phyloP scores from a whole-genome alignment of 1,140 invertebrate genomes.

The Asbolus verrucosus region DNA sequence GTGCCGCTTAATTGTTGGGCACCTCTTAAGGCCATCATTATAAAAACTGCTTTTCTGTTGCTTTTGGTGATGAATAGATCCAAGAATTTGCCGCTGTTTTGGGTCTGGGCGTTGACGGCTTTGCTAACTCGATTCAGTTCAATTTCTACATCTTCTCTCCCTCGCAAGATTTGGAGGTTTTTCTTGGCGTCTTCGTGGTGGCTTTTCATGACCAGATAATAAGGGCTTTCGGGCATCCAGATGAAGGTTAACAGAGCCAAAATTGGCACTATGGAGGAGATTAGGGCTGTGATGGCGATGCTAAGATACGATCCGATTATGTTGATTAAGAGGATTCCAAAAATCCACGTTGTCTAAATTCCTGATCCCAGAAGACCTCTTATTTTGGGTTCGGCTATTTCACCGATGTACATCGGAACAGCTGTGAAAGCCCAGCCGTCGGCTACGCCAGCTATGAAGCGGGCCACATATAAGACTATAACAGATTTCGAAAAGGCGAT shows the following conservation, averaged over 20 bases:
- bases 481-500: constrained; percentile 69
- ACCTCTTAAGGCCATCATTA: constrained; percentile 74
- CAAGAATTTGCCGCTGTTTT: constrained; percentile 66
- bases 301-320: constrained; percentile 73
- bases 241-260: constrained; percentile 74
- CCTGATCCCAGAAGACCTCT: constrained; percentile 68
- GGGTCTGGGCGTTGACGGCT: constrained; percentile 65
- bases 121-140: constrained; percentile 73
- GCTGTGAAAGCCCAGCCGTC: constrained; percentile 75
- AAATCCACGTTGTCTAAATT: constrained; percentile 55
- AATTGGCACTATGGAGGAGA: constrained; percentile 71
- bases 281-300: constrained; percentile 69
- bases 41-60: constrained; percentile 74
- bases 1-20: constrained; percentile 83
- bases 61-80: constrained; percentile 70
- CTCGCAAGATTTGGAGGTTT: constrained; percentile 73
- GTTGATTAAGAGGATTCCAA: constrained; percentile 79
- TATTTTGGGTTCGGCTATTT: constrained; percentile 76
- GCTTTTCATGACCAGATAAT: constrained; percentile 74
- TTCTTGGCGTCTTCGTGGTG: constrained; percentile 71
- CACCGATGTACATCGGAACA: constrained; percentile 75
- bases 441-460: constrained; percentile 72
- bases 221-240: constrained; percentile 84
- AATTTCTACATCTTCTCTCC: constrained; percentile 70
- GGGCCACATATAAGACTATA: constrained; percentile 66